Percentiles rank a stretch among this genome's conserved stretches.
phyloP scores from a whole-genome alignment of 2,888 invertebrate genomes.

The Pomacea canaliculata region DNA sequence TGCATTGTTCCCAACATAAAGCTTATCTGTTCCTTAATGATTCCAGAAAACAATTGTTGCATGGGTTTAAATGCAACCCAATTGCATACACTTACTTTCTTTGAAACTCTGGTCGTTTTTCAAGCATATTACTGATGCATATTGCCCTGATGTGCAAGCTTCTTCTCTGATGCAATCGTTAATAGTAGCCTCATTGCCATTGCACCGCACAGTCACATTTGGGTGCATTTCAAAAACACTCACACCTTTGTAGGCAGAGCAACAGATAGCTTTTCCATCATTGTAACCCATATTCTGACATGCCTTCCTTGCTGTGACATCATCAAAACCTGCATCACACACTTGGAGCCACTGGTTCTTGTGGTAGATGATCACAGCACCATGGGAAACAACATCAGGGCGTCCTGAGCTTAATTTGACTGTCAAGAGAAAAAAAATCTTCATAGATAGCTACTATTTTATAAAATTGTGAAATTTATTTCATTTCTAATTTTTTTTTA shows the following conservation, averaged over 20 bases:
- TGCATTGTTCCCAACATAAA: too few relatives aligned
- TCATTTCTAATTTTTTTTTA: too few relatives aligned
- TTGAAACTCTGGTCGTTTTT: constrained; percentile 3
- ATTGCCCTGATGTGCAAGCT: constrained; percentile 40
- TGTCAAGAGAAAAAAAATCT: constrained; percentile 33
- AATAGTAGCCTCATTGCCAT: constrained; percentile 46
- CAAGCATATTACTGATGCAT: constrained; percentile 59
- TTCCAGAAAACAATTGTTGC: too few relatives aligned
- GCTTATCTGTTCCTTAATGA: too few relatives aligned
- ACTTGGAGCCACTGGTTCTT: constrained; percentile 48
- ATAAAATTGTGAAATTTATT: too few relatives aligned
- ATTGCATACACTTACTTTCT: constrained; percentile 18
- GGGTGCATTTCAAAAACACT: constrained; percentile 32
- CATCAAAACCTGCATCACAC: constrained; percentile 58
- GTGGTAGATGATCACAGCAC: constrained; percentile 50
- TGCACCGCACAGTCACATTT: constrained; percentile 71
- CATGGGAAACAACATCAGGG: constrained; percentile 42
- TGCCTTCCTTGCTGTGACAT: constrained; percentile 50
- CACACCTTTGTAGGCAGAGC: constrained; percentile 53
- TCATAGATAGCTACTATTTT: not conserved
- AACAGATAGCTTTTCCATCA: constrained; percentile 56
- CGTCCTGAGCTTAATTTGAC: constrained; percentile 49
- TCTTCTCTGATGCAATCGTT: constrained; percentile 45
- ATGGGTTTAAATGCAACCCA: not conserved
- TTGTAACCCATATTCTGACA: constrained; percentile 55